Evolutionary conservation across 2,113 vertebrate genomes (phyloP).

Genomic region (Semnopithecus entellus): DNA sequence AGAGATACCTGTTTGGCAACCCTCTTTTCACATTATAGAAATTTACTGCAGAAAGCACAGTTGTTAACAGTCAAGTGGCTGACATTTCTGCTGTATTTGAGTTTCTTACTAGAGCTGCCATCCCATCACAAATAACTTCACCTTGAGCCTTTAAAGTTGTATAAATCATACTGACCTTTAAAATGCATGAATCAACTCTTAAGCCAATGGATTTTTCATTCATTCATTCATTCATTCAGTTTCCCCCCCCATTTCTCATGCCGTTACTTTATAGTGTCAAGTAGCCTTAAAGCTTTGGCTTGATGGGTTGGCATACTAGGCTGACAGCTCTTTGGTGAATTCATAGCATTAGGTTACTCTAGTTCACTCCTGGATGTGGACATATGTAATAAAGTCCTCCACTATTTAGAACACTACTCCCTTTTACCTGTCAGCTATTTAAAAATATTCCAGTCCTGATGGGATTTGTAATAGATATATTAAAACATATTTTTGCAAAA

Average conservation of each 20-base stretch:
- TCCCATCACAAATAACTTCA: conserved; percentile 36
- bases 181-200: conserved; percentile 23
- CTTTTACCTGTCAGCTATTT: not conserved
- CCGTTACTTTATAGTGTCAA: not conserved
- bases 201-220: not conserved
- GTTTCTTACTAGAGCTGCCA: conserved; percentile 37
- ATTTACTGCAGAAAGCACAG: conserved; percentile 18
- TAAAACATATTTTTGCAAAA: conserved; percentile 15
- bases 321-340: conserved; percentile 15
- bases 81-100: conserved; percentile 63
- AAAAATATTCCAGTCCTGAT: not conserved
- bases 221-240: not conserved
- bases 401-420: not conserved
- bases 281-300: not conserved
- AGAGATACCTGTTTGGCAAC: not conserved
- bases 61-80: not conserved
- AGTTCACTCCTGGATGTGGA: not conserved
- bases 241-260: not conserved
- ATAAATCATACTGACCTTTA: conserved; percentile 56
- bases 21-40: conserved; percentile 48
- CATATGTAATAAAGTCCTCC: not conserved
- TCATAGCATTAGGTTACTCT: not conserved
- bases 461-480: conserved; percentile 12
- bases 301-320: not conserved
- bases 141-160: conserved; percentile 38